Evolutionary conservation across 2,113 vertebrate species (phyloP).

Genomic region (Solea senegalensis): DNA sequence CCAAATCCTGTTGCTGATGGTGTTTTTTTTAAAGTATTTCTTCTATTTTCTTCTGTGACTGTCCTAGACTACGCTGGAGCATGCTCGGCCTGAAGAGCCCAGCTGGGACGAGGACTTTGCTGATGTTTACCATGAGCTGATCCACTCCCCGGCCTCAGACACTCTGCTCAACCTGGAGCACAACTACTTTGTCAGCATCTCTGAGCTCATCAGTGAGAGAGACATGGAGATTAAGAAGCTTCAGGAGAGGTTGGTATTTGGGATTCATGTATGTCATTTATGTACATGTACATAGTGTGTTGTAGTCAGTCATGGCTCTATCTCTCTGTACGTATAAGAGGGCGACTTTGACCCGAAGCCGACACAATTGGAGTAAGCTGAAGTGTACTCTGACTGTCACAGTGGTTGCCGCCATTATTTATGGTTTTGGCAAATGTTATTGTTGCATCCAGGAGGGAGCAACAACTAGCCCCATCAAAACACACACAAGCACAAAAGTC

Average conservation of each 20-base stretch:
- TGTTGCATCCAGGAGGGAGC: too few species aligned
- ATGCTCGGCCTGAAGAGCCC: constrained; percentile 91
- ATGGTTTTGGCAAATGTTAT: too few species aligned
- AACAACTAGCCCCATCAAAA: too few species aligned
- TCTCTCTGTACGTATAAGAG: too few species aligned
- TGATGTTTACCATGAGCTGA: constrained; percentile 95
- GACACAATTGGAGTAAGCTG: too few species aligned
- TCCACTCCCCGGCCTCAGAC: constrained; percentile 97
- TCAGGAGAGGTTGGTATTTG: constrained; percentile 87
- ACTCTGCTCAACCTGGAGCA: constrained; percentile 96
- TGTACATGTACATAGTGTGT: not conserved
- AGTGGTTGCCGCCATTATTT: too few species aligned
- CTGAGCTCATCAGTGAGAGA: constrained; percentile 95
- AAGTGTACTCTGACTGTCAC: too few species aligned
- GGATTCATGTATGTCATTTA: not conserved
- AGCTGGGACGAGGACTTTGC: constrained; percentile 99
- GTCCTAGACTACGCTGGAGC: constrained; percentile 87
- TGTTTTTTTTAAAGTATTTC: not conserved
- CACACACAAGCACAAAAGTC: too few species aligned
- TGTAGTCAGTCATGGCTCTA: too few species aligned
- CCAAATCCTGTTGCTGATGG: not conserved
- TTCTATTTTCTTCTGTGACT: not conserved
- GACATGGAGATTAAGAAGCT: constrained; percentile 97
- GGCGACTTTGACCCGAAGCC: too few species aligned
- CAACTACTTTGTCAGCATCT: constrained; percentile 98